Evolutionary conservation across 92 coral and sea anemone species (phyloP), one percentile per base, ranked within the genome.

Genomic region (Pocillopora grandis): DNA sequence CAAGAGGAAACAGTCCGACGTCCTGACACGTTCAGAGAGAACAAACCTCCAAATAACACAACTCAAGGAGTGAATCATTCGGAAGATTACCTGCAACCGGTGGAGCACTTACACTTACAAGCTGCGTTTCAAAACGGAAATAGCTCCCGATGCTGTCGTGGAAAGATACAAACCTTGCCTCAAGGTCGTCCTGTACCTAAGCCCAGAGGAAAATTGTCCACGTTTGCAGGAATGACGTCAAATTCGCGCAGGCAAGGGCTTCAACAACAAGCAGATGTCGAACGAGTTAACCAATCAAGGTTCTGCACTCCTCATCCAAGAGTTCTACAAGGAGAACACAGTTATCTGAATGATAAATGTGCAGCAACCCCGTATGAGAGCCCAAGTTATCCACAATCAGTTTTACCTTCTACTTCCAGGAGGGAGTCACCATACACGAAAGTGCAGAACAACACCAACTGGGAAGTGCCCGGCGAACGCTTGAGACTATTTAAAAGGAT

Each of bases 1-100:
- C 52, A 42, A 42, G 52, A 42, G 52, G 52, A 42, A 42, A 42
- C 52, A 42, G 8, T 13, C 49, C 71, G 21, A 10, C 36, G 36
- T 23, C 42, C 21, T 66, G 71, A 27, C 12, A 27, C 15, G 33
- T 21, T 66, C 42, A 66, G 10, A 0, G 36, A 2, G 6, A 27
- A 42, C 52, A 42, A 42, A 42, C 52, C 52, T 42, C 52, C 52
- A 42, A 42, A 3, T 42, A 7, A 42, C 52, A 42, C 52, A 42
- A 42, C 52, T 7, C 83, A 66, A 14, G 48, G 16, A 52, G 27
- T 27, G 9, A 31, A 59, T 21, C 10, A 15, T 49, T 42, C 18
- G 1, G 76, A 56, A 31, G 57, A 31, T 56, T 80, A 80, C 52
- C 84, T 80, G 31, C 76, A 56, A 19, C 84, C 84, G 18, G 84